These are phyloP conservation scores for Chionomys nivalis DNA, from an alignment of 2,113 vertebrate genomes.

Conservation along the genomic window DNA sequence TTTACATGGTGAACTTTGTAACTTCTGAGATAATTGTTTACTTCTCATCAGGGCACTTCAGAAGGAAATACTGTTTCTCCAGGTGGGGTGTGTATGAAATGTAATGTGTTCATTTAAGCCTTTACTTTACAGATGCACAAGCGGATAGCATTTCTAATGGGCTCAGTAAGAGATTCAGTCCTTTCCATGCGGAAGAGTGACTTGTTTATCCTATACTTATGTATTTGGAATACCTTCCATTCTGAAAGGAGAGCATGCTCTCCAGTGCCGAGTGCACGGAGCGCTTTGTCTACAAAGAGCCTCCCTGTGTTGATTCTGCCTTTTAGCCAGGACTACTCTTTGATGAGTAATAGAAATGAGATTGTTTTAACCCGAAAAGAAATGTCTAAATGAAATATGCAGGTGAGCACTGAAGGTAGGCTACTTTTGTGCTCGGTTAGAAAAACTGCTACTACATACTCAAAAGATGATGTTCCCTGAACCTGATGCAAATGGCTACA, in stretches of 20 bases:
- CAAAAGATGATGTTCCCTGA: constrained; percentile 70
- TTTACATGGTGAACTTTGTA: neutral
- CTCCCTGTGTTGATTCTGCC: neutral
- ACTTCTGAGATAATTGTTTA: neutral
- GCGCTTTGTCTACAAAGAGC: constrained; percentile 45
- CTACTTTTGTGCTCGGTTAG: constrained; percentile 68
- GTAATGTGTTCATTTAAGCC: neutral
- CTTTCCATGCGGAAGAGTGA: neutral
- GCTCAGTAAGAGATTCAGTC: neutral
- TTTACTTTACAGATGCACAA: neutral
- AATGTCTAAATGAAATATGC: constrained; percentile 69
- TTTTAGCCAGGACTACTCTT: constrained; percentile 39
- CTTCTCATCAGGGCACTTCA: neutral
- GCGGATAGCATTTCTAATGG: neutral
- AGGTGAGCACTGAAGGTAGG: constrained; percentile 54
- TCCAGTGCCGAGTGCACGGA: neutral
- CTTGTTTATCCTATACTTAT: constrained; percentile 1
- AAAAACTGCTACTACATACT: constrained; percentile 70
- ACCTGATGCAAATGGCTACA: constrained; percentile 68
- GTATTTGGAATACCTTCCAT: constrained; percentile 18
- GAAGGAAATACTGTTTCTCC: neutral
- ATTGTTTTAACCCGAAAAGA: constrained; percentile 68
- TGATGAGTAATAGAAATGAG: constrained; percentile 67
- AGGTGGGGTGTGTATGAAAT: neutral
- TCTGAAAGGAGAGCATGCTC: constrained; percentile 31